Conservation (phyloP, 2,113 vertebrate genomes). For the Pongo abelii region DNA sequence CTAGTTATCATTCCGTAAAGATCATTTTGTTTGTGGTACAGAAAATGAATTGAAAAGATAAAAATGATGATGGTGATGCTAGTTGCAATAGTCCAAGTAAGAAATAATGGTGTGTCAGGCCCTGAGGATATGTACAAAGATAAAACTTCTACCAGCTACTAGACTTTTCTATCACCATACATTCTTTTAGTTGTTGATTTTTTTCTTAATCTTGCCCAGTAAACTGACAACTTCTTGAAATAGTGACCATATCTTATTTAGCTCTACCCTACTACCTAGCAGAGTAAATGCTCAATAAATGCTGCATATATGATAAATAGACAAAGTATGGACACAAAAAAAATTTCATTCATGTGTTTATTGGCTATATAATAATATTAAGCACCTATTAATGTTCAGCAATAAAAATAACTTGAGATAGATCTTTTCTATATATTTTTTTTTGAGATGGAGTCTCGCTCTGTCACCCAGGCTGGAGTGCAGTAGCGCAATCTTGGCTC, state of each 20-base stretch:
- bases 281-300: not conserved
- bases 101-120: not conserved
- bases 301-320: not conserved
- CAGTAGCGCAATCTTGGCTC: no score
- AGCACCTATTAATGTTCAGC: not conserved
- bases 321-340: not conserved
- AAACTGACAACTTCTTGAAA: not conserved
- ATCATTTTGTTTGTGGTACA: not conserved
- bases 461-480: no score
- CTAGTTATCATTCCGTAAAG: not conserved
- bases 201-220: not conserved
- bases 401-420: not conserved
- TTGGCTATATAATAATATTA: not conserved
- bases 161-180: not conserved
- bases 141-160: not conserved
- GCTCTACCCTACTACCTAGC: not conserved
- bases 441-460: no score
- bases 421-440: not conserved
- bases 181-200: not conserved
- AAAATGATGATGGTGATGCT: not conserved
- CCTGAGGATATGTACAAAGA: not conserved
- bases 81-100: not conserved
- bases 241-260: not conserved
- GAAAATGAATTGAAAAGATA: not conserved
- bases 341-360: not conserved